Base-by-base conservation (phyloP, 2,797 vertebrate genomes). In the Platyrinchus mystaceus region DNA sequence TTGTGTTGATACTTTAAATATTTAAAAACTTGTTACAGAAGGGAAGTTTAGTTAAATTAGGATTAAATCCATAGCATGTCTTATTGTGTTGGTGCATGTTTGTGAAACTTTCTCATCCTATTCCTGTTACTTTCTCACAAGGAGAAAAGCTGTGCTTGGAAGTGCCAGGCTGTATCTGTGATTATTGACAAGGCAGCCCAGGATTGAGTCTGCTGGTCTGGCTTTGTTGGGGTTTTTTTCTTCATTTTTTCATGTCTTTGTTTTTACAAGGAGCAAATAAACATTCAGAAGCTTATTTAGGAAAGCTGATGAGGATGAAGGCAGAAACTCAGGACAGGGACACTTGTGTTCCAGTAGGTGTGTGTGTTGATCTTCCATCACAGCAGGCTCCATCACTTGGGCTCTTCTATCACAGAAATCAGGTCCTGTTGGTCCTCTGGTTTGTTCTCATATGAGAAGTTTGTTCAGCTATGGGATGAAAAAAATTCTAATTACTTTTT, bases 361-460 rank as follows among this genome's bases (percentile, higher is more conserved):
- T 12, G 12, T 18, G 10, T 18, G 24, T 14, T 26, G 69, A 2
- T 12, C 26, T 15, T 28, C 60, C 27, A 69, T 50, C 56, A 3
- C 14, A 3, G 55, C 1, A 28, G 53, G 2, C 12, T 24, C n/a
- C n/a, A 12, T 19, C 8, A 1, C 23, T 41, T 37, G 43, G 28
- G 55, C 39, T 16, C 43, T 17, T 28, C 27, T 34, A 8, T 43
- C 49, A 5, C 49, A 55, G 20, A 14, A 47, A 16, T 20, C n/a
- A 3, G 32, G 8, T 10, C 9, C 0, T 32, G 7, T 18, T 32
- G 52, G 18, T 78, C 18, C 71, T 27, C 24, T 16, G 9, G 43
- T 47, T 78, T n/a, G 41, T 44, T 34, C 43, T 59, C 27, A 3
- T 37, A 2, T 1, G 21, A 78, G 70, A 24, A 64, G n/a, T 73